A percentile compares a stretch with the other conserved stretches of the same genome.
Evolutionary conservation across 2,113 vertebrate species (phyloP).

Genomic region (Trinectes maculatus): DNA sequence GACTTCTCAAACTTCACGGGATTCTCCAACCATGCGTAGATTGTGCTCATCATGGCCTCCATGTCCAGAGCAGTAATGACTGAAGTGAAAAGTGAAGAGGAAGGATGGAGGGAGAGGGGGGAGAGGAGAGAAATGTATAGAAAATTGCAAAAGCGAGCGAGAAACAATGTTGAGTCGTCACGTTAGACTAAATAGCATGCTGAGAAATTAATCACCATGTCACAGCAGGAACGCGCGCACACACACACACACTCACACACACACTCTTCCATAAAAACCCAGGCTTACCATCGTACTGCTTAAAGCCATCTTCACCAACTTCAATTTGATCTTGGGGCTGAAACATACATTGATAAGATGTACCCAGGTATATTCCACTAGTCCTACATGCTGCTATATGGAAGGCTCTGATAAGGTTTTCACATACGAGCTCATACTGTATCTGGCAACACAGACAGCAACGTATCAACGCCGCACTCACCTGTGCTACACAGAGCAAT

Average conservation of each 20-base stretch:
- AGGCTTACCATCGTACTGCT: conserved; percentile 97
- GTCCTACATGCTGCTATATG: conserved; percentile 59
- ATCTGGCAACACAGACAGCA: conserved; percentile 31
- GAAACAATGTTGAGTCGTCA: not conserved
- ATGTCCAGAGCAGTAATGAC: conserved; percentile 94
- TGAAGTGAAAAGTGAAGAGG: conserved; percentile 40
- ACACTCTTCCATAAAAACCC: conserved; percentile 67
- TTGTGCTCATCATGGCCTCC: conserved; percentile 96
- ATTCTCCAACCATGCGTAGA: conserved; percentile 89
- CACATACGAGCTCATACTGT: conserved; percentile 14
- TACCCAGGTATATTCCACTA: conserved; percentile 79
- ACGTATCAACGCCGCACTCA: conserved; percentile 12
- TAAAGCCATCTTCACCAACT: conserved; percentile 95
- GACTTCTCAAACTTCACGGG: conserved; percentile 94
- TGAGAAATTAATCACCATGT: conserved; percentile 39
- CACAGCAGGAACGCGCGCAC: conserved; percentile 31
- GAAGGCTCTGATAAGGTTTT: conserved; percentile 41
- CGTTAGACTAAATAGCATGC: conserved; percentile 52
- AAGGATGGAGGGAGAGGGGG: not conserved
- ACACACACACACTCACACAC: not conserved
- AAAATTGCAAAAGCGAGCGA: conserved; percentile 31
- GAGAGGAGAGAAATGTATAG: not conserved
- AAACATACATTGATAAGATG: conserved; percentile 86
- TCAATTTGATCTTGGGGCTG: conserved; percentile 98
- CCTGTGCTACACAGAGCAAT: conserved; percentile 11